Evolutionary conservation across 2,113 vertebrate species (phyloP).

Genomic region (Ctenodactylus gundi): DNA sequence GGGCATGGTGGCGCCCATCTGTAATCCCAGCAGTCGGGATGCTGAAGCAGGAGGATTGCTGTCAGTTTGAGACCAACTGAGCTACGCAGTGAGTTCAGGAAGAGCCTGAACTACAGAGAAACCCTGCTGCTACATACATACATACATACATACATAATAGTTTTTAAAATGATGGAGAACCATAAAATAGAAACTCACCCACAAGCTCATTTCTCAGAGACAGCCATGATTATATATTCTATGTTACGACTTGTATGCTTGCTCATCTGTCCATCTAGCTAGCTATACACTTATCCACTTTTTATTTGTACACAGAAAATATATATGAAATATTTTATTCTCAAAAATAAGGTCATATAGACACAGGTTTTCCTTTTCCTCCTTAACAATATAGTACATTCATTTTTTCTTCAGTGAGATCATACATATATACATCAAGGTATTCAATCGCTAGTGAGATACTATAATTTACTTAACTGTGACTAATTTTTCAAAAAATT

Average conservation of each 20-base stretch:
- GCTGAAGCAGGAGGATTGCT: too few species aligned
- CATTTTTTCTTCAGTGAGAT: not conserved
- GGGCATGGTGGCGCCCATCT: too few species aligned
- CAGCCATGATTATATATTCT: too few species aligned
- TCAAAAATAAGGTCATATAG: not conserved
- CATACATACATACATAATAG: too few species aligned
- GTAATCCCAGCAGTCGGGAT: too few species aligned
- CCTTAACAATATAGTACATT: not conserved
- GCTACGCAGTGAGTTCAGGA: too few species aligned
- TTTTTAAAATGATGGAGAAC: slow-evolving; percentile 5
- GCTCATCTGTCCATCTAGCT: not conserved
- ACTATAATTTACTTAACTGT: not conserved
- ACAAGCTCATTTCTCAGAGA: not conserved
- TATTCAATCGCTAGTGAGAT: not conserved
- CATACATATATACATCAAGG: not conserved
- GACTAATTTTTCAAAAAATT: not conserved
- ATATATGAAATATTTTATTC: not conserved
- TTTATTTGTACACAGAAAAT: not conserved
- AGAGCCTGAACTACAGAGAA: too few species aligned
- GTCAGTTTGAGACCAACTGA: too few species aligned
- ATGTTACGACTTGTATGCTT: not conserved
- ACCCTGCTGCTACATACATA: too few species aligned
- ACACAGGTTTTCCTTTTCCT: not conserved
- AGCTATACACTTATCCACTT: not conserved
- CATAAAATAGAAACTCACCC: not conserved